phyloP scores from a whole-genome alignment of 2,113 vertebrate species.

The Eidolon helvum region DNA sequence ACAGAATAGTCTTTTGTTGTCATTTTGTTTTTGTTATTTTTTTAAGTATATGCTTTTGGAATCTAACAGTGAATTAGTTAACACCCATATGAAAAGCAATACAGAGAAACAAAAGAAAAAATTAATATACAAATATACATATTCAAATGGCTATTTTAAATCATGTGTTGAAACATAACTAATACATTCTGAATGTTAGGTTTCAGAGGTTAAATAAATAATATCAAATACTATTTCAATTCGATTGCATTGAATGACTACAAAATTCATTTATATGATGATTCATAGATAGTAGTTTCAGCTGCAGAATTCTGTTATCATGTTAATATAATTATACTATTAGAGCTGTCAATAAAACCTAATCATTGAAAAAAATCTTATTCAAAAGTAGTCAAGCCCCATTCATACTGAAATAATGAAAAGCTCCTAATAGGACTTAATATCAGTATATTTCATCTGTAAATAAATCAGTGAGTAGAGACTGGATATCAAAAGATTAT shows the following conservation, averaged over 20 bases:
- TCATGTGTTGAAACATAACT: background rate
- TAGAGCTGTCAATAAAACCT: background rate
- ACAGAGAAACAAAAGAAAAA: background rate
- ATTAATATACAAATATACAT: background rate
- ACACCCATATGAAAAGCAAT: background rate
- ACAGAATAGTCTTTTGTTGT: background rate
- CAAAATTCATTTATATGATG: background rate
- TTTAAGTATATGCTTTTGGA: background rate
- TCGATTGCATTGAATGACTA: background rate
- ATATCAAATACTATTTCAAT: conserved; percentile 10
- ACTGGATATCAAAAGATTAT: background rate
- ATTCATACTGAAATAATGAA: background rate
- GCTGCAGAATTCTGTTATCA: background rate
- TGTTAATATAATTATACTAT: background rate
- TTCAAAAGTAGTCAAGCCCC: background rate
- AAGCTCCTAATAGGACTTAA: background rate
- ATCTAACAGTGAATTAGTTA: background rate
- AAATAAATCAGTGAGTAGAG: background rate
- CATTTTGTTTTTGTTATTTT: background rate
- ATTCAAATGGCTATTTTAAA: background rate
- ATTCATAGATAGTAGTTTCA: background rate
- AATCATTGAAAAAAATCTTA: background rate
- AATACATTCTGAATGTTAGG: conserved; percentile 9
- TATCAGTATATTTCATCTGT: background rate
- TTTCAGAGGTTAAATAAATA: conserved; percentile 9